These are phyloP conservation scores for Cryptus viduatorius DNA, from an alignment of 2,888 invertebrate species.

Conservation along the genomic window DNA sequence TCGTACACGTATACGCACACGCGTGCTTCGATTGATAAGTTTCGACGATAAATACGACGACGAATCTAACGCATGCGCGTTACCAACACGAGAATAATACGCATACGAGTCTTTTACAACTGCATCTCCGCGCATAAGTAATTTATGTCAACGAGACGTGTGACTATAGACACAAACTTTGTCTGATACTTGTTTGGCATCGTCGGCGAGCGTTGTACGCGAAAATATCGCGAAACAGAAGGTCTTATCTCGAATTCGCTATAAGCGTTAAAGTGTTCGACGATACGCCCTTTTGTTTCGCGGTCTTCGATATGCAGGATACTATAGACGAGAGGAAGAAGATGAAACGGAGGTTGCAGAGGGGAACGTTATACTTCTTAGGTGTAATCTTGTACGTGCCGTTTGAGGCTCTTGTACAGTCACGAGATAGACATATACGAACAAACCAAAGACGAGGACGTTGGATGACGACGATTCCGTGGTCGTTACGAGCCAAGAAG, in stretches of 20 bases:
- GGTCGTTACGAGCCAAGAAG: constrained; percentile 35
- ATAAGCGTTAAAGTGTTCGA: too few relatives aligned
- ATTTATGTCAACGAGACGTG: too few relatives aligned
- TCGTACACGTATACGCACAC: not conserved
- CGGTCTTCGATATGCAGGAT: too few relatives aligned
- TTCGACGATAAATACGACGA: not conserved
- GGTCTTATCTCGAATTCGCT: too few relatives aligned
- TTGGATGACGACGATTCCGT: constrained; percentile 28
- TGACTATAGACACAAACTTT: too few relatives aligned
- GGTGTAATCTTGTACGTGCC: not conserved
- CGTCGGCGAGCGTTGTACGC: too few relatives aligned
- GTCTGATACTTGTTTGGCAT: too few relatives aligned
- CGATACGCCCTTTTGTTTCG: too few relatives aligned
- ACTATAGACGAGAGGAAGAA: too few relatives aligned
- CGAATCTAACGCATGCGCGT: not conserved
- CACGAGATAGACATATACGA: not conserved
- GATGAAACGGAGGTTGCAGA: too few relatives aligned
- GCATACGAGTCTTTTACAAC: not conserved
- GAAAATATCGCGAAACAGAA: too few relatives aligned
- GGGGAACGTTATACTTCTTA: too few relatives aligned
- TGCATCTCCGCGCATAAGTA: not conserved
- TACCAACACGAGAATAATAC: not conserved
- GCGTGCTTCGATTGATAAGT: constrained; percentile 7
- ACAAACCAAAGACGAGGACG: constrained; percentile 37
- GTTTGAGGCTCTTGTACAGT: not conserved